Base-by-base conservation (phyloP, 2,888 invertebrate species). In the Scaptomyza cyrtandrae region DNA sequence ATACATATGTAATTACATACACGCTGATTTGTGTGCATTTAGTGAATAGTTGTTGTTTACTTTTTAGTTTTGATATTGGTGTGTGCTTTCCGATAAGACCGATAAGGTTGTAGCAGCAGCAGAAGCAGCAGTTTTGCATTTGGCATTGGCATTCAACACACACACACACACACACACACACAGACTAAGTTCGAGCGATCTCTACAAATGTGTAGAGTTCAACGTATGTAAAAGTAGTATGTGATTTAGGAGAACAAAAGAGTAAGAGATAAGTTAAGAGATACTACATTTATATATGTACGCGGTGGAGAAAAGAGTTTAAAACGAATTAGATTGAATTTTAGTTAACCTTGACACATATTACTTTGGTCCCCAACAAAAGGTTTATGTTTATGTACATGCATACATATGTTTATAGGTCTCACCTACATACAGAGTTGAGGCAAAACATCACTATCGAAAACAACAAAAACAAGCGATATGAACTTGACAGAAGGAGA, bases 101-200 rank as follows among this genome's bases (percentile, higher is more conserved):
- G 77, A 79, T 79, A 80, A 74, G 65, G 65, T 29, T 29, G 0
- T 27, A 6, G 27, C 6, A 6, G 31, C 9, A 16, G 58, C 44
- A 41, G 33, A 11, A 16, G 58, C 44, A 41, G 41, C 50, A 55
- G 55, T 60, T 70, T 74, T 46, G 74, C 75, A 66, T 74, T 73
- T 49, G 78, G 53, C 76, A 80, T 78, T 78, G 74, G 62, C 76
- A 74, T 27, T 71, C 62, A 67, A 56, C 44, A 41, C 41, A 41
- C 16, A 14, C 14, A 39, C n/a, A 14, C 9, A 39, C 39, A 14
- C 39, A 39, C 39, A 39, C 0, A 55, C 45, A 41, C 37, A 37
- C 37, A 37, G 1, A 37, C 5, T 6, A 37, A 6, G 7, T 2
- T 2, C 1, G 5, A 11, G 10, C 11, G 16, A 19, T 19, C 13